Percentiles rank a stretch among this genome's conserved stretches.
These are phyloP conservation scores for Meandrusa payeni DNA, from an alignment of 2,888 invertebrate genomes.

Conservation along the genomic window DNA sequence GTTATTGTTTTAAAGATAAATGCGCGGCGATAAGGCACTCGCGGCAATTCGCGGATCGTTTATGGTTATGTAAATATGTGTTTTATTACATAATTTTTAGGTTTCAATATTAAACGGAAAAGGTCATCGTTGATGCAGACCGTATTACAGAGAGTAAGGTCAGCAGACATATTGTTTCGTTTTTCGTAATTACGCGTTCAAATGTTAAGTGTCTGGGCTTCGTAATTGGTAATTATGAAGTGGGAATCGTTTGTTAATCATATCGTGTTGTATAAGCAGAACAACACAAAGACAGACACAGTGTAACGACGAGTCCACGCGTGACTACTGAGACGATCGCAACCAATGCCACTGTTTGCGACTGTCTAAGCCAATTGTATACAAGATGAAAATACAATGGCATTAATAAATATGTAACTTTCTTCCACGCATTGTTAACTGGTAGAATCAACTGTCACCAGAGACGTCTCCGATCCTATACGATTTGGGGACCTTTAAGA, in stretches of 20 bases:
- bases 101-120: constrained; percentile 33
- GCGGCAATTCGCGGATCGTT: constrained; percentile 27
- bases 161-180: constrained; percentile 19
- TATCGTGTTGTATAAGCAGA: not conserved
- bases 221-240: constrained; percentile 15
- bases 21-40: constrained; percentile 34
- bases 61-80: constrained; percentile 43
- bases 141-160: constrained; percentile 12
- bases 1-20: constrained; percentile 46
- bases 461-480: no score
- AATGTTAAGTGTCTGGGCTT: constrained; percentile 14
- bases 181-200: constrained; percentile 15
- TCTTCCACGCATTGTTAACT: no score
- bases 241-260: constrained; percentile 6
- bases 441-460: no score
- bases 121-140: constrained; percentile 32
- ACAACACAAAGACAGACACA: no score
- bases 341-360: no score
- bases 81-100: constrained; percentile 42
- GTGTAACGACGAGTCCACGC: no score
- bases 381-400: no score
- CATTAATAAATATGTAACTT: no score
- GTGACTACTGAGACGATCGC: no score
- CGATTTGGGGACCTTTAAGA: no score
- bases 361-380: no score